Percentiles rank a stretch among this genome's conserved stretches.
phyloP scores from a whole-genome alignment of 2,113 vertebrate genomes.

The Brachyhypopomus gauderio region DNA sequence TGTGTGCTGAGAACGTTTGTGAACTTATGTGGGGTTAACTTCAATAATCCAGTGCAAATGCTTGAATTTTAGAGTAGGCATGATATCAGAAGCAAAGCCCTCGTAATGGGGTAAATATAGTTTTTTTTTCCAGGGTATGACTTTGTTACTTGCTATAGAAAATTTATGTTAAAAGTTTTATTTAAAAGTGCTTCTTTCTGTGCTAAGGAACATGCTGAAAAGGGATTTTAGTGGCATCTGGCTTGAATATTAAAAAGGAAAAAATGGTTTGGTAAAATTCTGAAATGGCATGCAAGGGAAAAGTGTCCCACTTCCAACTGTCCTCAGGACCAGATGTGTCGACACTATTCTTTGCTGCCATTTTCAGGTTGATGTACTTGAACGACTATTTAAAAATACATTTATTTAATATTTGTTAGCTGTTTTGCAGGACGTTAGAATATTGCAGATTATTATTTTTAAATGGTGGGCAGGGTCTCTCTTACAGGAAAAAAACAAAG shows the following conservation, averaged over 20 bases:
- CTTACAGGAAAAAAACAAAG: neutral
- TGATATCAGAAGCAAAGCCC: neutral
- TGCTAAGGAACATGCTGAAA: neutral
- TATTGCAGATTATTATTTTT: slow-evolving; percentile 35
- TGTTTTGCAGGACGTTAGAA: neutral
- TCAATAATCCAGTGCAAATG: neutral
- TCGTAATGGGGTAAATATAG: neutral
- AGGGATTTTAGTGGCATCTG: neutral
- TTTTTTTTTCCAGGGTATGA: neutral
- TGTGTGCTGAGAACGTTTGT: neutral
- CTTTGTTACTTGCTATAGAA: neutral
- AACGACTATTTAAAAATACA: slow-evolving; percentile 46
- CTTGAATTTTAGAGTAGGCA: neutral
- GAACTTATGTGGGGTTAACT: neutral
- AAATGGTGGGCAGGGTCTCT: neutral
- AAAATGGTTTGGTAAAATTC: neutral
- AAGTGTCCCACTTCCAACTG: neutral
- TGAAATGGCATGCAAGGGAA: neutral
- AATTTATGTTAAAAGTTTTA: neutral
- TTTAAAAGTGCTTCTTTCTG: neutral
- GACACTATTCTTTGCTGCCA: slow-evolving; percentile 8
- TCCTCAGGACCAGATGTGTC: neutral
- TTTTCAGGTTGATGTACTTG: slow-evolving; percentile 55
- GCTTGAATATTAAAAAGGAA: neutral
- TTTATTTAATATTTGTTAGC: slow-evolving; percentile 33